Percentiles rank a stretch among this genome's conserved stretches.
These are phyloP conservation scores for Notodonta ziczac DNA, from an alignment of 2,888 invertebrate species.

Conservation along the genomic window DNA sequence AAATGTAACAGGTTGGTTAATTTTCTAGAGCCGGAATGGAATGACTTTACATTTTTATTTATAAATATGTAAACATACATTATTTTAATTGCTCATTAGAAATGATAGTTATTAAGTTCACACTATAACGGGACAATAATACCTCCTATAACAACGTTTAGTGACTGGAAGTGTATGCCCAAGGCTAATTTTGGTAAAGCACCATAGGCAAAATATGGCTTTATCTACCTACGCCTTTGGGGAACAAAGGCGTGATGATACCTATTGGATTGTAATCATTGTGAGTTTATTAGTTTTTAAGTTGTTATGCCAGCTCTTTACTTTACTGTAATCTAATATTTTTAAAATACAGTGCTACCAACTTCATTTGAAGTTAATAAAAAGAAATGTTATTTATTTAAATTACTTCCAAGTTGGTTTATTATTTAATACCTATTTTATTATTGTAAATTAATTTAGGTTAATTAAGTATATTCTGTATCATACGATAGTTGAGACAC, in stretches of 20 bases:
- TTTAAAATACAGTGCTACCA: conserved; percentile 22
- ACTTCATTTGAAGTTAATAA: conserved; percentile 14
- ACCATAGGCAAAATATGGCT: no score
- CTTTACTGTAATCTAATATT: conserved; percentile 25
- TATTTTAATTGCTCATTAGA: background rate
- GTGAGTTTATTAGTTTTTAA: background rate
- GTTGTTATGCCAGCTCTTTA: conserved; percentile 22
- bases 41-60: no score
- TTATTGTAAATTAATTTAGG: conserved; percentile 31
- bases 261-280: background rate
- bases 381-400: conserved; percentile 5
- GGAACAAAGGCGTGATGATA: no score
- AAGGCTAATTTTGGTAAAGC: no score
- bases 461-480: conserved; percentile 25
- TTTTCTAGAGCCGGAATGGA: no score
- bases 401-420: conserved; percentile 12
- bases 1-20: no score
- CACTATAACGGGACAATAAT: conserved; percentile 1
- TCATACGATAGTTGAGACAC: conserved; percentile 48
- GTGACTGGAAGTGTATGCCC: background rate
- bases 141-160: background rate
- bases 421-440: conserved; percentile 16
- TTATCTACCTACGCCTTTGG: no score
- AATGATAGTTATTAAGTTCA: background rate
- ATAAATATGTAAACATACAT: no score